phyloP scores from a whole-genome alignment of 1,140 invertebrate species.

The Ostrea denselamellosa region DNA sequence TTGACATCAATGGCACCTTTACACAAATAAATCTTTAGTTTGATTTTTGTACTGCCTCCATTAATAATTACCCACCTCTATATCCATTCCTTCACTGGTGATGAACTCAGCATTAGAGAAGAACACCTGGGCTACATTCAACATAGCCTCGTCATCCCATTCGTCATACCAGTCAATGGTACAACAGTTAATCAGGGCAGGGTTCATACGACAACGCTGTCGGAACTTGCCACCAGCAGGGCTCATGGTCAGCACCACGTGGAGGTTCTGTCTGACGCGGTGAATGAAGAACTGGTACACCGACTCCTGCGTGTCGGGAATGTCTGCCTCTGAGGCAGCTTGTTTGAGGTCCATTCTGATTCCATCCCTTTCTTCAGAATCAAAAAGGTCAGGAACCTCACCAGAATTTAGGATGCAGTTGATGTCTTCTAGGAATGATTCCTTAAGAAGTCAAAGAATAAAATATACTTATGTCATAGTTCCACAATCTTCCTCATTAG shows the following conservation, averaged over 20 bases:
- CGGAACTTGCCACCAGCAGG: slow-evolving; percentile 84
- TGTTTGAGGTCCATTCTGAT: slow-evolving; percentile 78
- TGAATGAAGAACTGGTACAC: slow-evolving; percentile 78
- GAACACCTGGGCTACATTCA: slow-evolving; percentile 84
- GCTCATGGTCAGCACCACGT: slow-evolving; percentile 78
- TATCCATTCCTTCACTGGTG: slow-evolving; percentile 67
- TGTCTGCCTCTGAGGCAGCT: slow-evolving; percentile 71
- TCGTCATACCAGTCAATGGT: slow-evolving; percentile 79
- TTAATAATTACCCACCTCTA: slow-evolving; percentile 68
- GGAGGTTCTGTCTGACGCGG: slow-evolving; percentile 75
- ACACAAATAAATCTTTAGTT: too few relatives aligned
- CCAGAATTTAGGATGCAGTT: slow-evolving; percentile 79
- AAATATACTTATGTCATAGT: not conserved
- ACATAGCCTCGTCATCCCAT: slow-evolving; percentile 78
- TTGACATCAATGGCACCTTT: too few relatives aligned
- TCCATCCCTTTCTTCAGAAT: slow-evolving; percentile 77
- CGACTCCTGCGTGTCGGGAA: slow-evolving; percentile 74
- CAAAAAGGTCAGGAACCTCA: slow-evolving; percentile 78
- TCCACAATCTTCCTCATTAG: too few relatives aligned
- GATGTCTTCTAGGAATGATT: slow-evolving; percentile 78
- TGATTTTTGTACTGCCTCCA: too few relatives aligned
- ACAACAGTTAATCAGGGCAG: slow-evolving; percentile 78
- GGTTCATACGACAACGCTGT: slow-evolving; percentile 80
- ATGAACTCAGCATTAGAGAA: slow-evolving; percentile 75
- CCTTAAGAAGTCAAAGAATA: slow-evolving; percentile 63